Evolutionary conservation across 2,113 vertebrate genomes (phyloP).

Genomic region (Gallinago undulata): DNA sequence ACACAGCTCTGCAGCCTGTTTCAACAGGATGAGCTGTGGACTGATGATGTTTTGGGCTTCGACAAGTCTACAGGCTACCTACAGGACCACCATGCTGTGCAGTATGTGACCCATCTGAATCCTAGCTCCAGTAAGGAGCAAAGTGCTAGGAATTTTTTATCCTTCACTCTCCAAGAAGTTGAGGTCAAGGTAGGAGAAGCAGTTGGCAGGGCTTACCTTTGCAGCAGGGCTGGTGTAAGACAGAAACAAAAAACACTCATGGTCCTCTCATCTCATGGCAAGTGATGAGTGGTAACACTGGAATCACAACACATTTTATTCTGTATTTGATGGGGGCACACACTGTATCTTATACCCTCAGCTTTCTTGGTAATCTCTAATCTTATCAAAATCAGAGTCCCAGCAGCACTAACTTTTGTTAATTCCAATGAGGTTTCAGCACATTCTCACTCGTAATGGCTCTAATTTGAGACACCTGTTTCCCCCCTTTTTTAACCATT

Average conservation of each 20-base stretch:
- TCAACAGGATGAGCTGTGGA: neutral
- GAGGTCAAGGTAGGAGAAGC: rapidly evolving
- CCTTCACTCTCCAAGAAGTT: neutral
- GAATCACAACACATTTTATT: neutral
- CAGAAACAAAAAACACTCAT: neutral
- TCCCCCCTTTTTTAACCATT: rapidly evolving
- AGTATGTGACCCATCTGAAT: neutral
- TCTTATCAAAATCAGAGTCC: neutral
- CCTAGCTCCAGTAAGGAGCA: neutral
- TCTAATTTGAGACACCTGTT: neutral
- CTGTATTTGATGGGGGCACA: neutral
- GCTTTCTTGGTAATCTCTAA: neutral
- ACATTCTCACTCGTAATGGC: neutral
- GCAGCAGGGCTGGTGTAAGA: neutral
- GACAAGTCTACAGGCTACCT: neutral
- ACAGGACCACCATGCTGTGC: neutral
- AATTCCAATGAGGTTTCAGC: neutral
- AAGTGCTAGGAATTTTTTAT: neutral
- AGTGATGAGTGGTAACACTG: neutral
- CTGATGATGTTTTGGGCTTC: neutral
- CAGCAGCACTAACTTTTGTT: neutral
- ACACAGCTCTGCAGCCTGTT: neutral
- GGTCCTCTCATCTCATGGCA: neutral
- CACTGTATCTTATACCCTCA: neutral
- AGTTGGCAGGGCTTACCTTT: neutral